These are phyloP conservation scores for Vidua chalybeata DNA, from an alignment of 2,113 vertebrate species.

Conservation along the genomic window DNA sequence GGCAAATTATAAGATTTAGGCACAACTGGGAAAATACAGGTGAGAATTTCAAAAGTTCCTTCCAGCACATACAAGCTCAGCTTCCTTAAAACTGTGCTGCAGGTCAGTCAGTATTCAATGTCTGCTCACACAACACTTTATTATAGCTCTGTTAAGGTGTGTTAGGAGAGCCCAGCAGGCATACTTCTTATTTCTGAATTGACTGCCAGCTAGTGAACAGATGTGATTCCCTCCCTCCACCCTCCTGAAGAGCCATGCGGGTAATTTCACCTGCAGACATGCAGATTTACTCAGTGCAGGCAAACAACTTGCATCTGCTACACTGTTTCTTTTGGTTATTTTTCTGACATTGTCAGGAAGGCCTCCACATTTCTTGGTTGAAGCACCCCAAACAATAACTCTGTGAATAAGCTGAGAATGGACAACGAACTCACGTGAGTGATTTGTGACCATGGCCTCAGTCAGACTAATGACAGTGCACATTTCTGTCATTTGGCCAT, in stretches of 20 bases:
- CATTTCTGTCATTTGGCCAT: neutral
- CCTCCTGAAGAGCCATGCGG: neutral
- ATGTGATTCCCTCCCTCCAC: conserved; percentile 6
- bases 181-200: conserved; percentile 35
- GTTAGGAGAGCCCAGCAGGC: conserved; percentile 40
- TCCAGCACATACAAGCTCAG: neutral
- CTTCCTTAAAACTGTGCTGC: neutral
- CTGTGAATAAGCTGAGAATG: neutral
- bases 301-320: neutral
- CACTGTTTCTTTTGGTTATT: neutral
- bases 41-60: conserved; percentile 34
- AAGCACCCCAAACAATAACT: neutral
- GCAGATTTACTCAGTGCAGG: neutral
- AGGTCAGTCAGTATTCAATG: neutral
- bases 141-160: neutral
- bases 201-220: conserved; percentile 25
- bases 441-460: neutral
- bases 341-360: neutral
- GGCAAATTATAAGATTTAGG: conserved; percentile 42
- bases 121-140: conserved; percentile 26
- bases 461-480: neutral
- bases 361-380: neutral
- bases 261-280: conserved; percentile 6
- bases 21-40: conserved; percentile 23
- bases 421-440: neutral